A percentile compares a stretch with the other conserved stretches of the same genome.
phyloP scores from a whole-genome alignment of 2,888 invertebrate genomes.

The Antheraea yamamai region DNA sequence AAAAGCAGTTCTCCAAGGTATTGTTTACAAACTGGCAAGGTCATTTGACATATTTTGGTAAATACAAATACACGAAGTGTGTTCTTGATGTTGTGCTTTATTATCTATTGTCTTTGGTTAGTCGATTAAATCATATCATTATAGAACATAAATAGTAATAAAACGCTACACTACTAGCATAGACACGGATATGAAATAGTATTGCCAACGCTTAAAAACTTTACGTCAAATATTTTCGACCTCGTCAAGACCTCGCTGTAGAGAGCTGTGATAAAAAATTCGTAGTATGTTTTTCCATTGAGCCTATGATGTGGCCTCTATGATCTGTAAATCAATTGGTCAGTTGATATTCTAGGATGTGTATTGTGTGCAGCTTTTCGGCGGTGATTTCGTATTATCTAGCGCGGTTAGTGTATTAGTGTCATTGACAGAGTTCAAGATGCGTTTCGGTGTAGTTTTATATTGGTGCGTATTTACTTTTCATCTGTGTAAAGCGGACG shows the following conservation, averaged over 20 bases:
- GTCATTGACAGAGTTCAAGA: slow-evolving; percentile 73
- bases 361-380: slow-evolving; percentile 63
- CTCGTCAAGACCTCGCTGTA: slow-evolving; percentile 48
- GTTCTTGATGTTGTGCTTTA: slow-evolving; percentile 50
- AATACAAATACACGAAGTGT: slow-evolving; percentile 46
- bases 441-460: slow-evolving; percentile 78
- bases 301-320: slow-evolving; percentile 69
- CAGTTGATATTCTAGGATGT: slow-evolving; percentile 68
- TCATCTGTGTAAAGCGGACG: slow-evolving; percentile 75
- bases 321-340: slow-evolving; percentile 48
- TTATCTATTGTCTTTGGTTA: slow-evolving; percentile 22
- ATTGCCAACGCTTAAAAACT: slow-evolving; percentile 35
- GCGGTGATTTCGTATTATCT: slow-evolving; percentile 59
- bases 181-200: slow-evolving; percentile 26
- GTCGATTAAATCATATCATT: slow-evolving; percentile 28
- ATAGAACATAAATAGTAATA: not conserved
- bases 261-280: slow-evolving; percentile 64
- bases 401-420: slow-evolving; percentile 65
- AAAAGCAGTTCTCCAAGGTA: slow-evolving; percentile 77
- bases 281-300: slow-evolving; percentile 61
- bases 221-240: slow-evolving; percentile 58
- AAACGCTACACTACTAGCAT: slow-evolving; percentile 34
- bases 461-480: slow-evolving; percentile 79
- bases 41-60: slow-evolving; percentile 82
- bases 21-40: slow-evolving; percentile 91